Conservation (phyloP, 2,113 vertebrate genomes). For the Vombatus ursinus region DNA sequence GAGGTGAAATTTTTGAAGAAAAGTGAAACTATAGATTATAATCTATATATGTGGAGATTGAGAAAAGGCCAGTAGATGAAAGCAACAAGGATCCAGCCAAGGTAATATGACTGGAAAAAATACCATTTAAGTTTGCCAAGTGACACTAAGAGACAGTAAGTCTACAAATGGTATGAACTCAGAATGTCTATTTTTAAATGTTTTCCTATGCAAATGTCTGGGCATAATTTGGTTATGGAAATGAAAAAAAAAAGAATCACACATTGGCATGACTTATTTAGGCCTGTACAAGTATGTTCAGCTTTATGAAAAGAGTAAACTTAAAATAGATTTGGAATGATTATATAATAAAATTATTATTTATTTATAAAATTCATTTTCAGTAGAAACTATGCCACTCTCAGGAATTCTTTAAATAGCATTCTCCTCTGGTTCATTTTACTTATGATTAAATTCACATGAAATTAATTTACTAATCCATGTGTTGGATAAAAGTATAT, state of each 20-base stretch:
- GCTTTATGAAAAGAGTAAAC: neutral
- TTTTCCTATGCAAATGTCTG: slow-evolving; percentile 17
- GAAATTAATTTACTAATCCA: neutral
- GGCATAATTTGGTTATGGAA: neutral
- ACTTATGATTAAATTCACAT: neutral
- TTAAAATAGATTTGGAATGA: slow-evolving; percentile 12
- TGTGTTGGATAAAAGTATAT: slow-evolving; percentile 7
- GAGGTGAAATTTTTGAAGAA: neutral
- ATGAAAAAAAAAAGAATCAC: neutral
- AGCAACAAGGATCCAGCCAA: neutral
- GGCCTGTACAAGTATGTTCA: neutral
- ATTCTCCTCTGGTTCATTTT: neutral
- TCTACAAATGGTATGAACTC: neutral
- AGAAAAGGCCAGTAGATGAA: neutral
- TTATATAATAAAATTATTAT: neutral
- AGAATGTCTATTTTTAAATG: slow-evolving; percentile 5
- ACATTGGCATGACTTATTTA: slow-evolving; percentile 15
- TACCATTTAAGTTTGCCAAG: neutral
- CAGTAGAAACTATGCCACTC: neutral
- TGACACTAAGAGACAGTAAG: neutral
- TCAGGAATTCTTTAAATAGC: neutral
- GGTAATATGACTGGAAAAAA: neutral
- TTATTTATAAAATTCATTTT: slow-evolving; percentile 34
- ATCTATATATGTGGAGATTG: neutral
- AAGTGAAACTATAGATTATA: neutral